Evolutionary conservation across 2,797 vertebrate genomes (phyloP).

Genomic region (Vultur gryphus): DNA sequence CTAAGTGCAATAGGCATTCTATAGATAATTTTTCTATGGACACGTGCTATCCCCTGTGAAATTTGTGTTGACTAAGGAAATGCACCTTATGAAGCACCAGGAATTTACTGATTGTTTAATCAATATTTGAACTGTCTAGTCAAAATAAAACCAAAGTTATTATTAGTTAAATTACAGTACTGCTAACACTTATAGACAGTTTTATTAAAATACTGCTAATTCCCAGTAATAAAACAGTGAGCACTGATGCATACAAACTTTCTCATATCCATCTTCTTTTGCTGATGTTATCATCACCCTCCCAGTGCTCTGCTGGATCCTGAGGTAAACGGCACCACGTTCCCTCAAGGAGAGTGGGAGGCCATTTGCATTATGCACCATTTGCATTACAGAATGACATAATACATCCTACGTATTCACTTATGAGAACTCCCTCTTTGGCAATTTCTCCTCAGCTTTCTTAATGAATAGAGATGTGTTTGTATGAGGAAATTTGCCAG

Average conservation of each 20-base stretch:
- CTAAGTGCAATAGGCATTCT: background rate
- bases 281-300: background rate
- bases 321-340: fast-evolving
- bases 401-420: background rate
- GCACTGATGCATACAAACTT: background rate
- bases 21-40: background rate
- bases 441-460: background rate
- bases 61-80: background rate
- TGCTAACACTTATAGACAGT: background rate
- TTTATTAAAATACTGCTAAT: background rate
- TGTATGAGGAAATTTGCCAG: background rate
- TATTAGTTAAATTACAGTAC: background rate
- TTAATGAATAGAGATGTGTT: background rate
- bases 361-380: background rate
- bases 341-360: background rate
- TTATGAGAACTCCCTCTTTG: background rate
- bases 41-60: background rate
- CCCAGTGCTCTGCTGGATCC: background rate
- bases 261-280: background rate
- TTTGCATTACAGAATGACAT: background rate
- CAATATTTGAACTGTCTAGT: background rate
- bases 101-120: background rate
- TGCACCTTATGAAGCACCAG: background rate
- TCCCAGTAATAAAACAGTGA: background rate
- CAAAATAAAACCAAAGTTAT: background rate